phyloP scores from a whole-genome alignment of 1,140 invertebrate genomes.

The Tetranychus urticae region DNA sequence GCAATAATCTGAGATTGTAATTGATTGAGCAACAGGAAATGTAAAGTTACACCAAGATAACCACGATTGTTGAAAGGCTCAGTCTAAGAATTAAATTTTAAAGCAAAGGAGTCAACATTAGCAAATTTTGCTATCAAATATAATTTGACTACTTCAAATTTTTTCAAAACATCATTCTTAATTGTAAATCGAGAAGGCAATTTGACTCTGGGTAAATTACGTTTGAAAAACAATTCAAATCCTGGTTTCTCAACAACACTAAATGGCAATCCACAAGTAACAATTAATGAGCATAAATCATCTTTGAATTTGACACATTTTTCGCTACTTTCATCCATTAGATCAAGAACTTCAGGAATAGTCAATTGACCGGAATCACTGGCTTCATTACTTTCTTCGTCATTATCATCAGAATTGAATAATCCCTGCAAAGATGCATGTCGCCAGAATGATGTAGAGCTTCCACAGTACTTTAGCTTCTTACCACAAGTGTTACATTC shows the following conservation, averaged over 20 bases:
- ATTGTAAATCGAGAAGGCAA: background rate
- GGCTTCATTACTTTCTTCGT: too few species aligned
- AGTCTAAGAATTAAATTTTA: background rate
- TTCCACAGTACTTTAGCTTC: too few species aligned
- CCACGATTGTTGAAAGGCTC: background rate
- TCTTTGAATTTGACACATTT: background rate
- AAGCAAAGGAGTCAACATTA: background rate
- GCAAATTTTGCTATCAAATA: background rate
- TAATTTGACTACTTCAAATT: background rate
- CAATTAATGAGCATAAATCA: background rate
- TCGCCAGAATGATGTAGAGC: too few species aligned
- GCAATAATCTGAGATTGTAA: background rate
- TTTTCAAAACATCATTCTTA: background rate
- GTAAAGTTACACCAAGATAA: background rate
- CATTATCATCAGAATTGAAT: too few species aligned
- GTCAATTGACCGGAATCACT: too few species aligned
- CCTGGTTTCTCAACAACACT: background rate
- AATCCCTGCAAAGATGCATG: too few species aligned
- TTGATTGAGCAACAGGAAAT: background rate
- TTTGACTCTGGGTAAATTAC: background rate
- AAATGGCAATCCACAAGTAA: background rate
- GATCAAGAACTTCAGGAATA: too few species aligned
- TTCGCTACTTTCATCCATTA: background rate
- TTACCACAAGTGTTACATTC: too few species aligned
- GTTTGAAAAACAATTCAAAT: background rate